A percentile compares a stretch with the other conserved stretches of the same genome.
phyloP scores from a whole-genome alignment of 1,140 invertebrate genomes.

The Macrobrachium rosenbergii region DNA sequence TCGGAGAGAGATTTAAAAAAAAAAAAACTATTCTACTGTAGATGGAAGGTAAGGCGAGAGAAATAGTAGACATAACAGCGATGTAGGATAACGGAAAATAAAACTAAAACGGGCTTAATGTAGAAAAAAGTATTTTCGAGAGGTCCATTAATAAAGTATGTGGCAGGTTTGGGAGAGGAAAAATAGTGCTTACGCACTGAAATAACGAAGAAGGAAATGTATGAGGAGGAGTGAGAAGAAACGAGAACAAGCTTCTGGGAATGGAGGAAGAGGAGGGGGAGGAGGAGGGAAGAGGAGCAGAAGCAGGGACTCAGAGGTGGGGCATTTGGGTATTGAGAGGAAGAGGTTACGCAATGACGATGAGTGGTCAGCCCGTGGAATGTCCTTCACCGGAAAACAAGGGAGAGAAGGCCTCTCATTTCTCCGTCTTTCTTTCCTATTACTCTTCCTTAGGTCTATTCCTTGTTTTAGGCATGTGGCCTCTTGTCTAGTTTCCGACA shows the following conservation, averaged over 20 bases:
- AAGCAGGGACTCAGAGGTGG: neutral
- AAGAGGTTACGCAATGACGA: slow-evolving; percentile 32
- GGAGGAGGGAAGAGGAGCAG: neutral
- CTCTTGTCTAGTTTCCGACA: too few relatives aligned
- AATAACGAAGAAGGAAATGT: neutral
- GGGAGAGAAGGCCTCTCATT: slow-evolving; percentile 9
- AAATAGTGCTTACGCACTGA: neutral
- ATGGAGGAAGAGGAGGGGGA: neutral
- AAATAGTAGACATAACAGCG: too few relatives aligned
- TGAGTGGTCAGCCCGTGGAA: slow-evolving; percentile 29
- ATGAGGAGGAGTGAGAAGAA: neutral
- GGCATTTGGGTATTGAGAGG: neutral
- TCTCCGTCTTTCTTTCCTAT: neutral
- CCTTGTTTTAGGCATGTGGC: too few relatives aligned
- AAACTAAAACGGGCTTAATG: too few relatives aligned
- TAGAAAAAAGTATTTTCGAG: too few relatives aligned
- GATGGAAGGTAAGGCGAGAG: too few relatives aligned
- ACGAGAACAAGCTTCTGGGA: too few relatives aligned
- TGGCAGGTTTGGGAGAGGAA: neutral
- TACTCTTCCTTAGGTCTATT: too few relatives aligned
- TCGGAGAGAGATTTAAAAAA: too few relatives aligned
- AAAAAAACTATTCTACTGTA: too few relatives aligned
- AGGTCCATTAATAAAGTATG: too few relatives aligned
- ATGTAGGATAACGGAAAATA: too few relatives aligned
- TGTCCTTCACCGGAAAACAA: slow-evolving; percentile 51